phyloP scores from a whole-genome alignment of 2,888 invertebrate genomes.

The Hyles lineata region DNA sequence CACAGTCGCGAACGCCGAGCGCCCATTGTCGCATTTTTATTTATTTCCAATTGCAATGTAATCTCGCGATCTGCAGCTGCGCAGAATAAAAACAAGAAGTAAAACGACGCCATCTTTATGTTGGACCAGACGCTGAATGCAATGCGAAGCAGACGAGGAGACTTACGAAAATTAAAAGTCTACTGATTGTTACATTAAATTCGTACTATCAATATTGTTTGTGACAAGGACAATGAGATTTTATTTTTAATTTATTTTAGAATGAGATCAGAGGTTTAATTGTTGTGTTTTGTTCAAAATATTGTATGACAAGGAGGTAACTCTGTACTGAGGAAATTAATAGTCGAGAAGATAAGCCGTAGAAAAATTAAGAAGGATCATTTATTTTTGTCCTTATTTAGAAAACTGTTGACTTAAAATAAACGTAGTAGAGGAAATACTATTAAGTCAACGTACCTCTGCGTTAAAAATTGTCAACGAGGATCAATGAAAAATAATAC shows the following conservation, averaged over 20 bases:
- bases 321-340: no score
- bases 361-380: no score
- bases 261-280: neutral
- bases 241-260: neutral
- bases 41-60: slow-evolving; percentile 53
- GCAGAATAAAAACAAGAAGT: slow-evolving; percentile 23
- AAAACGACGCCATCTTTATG: neutral
- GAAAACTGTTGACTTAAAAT: no score
- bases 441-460: no score
- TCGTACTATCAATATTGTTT: neutral
- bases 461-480: no score
- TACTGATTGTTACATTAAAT: slow-evolving; percentile 14
- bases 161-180: slow-evolving; percentile 21
- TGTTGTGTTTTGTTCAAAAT: neutral
- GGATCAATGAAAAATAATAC: no score
- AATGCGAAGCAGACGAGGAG: neutral
- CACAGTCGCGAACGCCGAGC: slow-evolving; percentile 12
- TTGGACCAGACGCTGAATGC: slow-evolving; percentile 5
- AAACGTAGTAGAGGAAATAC: no score
- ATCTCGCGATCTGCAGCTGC: slow-evolving; percentile 48
- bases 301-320: neutral
- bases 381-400: no score
- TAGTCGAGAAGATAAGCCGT: no score
- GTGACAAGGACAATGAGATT: neutral
- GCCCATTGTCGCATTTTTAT: slow-evolving; percentile 43